These are phyloP conservation scores for Rosalia funebris DNA, from an alignment of 2,888 invertebrate genomes.

Conservation along the genomic window DNA sequence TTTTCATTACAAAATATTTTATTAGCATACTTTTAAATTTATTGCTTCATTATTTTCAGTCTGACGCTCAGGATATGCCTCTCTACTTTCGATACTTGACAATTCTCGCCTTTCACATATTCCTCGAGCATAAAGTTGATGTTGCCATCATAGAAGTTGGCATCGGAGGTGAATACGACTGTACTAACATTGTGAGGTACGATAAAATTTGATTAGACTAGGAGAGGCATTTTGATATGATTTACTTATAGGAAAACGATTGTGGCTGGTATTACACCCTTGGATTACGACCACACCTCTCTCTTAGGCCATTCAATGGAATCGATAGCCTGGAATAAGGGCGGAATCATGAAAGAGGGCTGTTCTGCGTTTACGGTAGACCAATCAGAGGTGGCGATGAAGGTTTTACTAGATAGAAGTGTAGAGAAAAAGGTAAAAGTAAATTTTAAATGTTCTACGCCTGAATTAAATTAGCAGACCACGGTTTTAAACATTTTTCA, in stretches of 20 bases:
- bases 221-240: too few relatives aligned
- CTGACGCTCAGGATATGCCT: slow-evolving; percentile 80
- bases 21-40: not conserved
- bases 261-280: slow-evolving; percentile 89
- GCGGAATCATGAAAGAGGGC: slow-evolving; percentile 89
- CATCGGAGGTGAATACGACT: slow-evolving; percentile 94
- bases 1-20: not conserved
- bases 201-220: too few relatives aligned
- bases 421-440: slow-evolving; percentile 69
- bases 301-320: slow-evolving; percentile 83
- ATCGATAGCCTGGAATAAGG: slow-evolving; percentile 94
- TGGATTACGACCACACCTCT: slow-evolving; percentile 90
- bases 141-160: slow-evolving; percentile 97
- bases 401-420: slow-evolving; percentile 74
- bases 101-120: slow-evolving; percentile 88
- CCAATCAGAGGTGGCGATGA: slow-evolving; percentile 72
- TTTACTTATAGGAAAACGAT: slow-evolving; percentile 73
- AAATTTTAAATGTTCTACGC: too few relatives aligned
- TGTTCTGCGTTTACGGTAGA: slow-evolving; percentile 78
- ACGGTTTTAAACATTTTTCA: too few relatives aligned
- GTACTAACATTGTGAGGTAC: slow-evolving; percentile 90
- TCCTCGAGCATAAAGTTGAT: slow-evolving; percentile 85
- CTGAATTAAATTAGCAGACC: too few relatives aligned
- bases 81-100: slow-evolving; percentile 95
- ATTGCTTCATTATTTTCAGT: slow-evolving; percentile 56